Evolutionary conservation across 2,797 vertebrate species (phyloP).

Genomic region (Aphelocoma californica): DNA sequence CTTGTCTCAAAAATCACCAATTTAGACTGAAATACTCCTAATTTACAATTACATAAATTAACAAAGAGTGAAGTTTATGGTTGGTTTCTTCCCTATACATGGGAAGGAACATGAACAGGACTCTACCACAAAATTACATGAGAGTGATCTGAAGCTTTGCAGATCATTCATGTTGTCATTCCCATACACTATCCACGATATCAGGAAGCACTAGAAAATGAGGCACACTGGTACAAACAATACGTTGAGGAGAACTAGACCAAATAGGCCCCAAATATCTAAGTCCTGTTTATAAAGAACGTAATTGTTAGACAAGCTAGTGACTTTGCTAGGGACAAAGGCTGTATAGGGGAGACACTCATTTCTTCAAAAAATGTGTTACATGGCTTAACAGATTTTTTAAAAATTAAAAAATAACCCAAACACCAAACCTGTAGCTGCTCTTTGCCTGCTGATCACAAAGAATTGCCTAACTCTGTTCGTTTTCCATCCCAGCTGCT

Average conservation of each 20-base stretch:
- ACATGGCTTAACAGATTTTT: background rate
- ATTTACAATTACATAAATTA: background rate
- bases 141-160: background rate
- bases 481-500: background rate
- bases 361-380: background rate
- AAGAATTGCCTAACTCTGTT: background rate
- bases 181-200: background rate
- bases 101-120: background rate
- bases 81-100: background rate
- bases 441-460: background rate
- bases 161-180: background rate
- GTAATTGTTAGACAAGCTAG: background rate
- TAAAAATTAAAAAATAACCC: background rate
- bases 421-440: background rate
- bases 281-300: background rate
- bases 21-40: background rate
- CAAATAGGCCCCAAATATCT: background rate
- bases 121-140: background rate
- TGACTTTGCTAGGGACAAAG: background rate
- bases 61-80: background rate
- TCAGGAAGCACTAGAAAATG: background rate
- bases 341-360: fast-evolving
- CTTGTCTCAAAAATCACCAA: background rate
- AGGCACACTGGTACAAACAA: background rate
- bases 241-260: background rate